Evolutionary conservation across 2,888 invertebrate species (phyloP), one percentile per base, ranked within the genome.

Genomic region (Drosophila subquinaria): DNA sequence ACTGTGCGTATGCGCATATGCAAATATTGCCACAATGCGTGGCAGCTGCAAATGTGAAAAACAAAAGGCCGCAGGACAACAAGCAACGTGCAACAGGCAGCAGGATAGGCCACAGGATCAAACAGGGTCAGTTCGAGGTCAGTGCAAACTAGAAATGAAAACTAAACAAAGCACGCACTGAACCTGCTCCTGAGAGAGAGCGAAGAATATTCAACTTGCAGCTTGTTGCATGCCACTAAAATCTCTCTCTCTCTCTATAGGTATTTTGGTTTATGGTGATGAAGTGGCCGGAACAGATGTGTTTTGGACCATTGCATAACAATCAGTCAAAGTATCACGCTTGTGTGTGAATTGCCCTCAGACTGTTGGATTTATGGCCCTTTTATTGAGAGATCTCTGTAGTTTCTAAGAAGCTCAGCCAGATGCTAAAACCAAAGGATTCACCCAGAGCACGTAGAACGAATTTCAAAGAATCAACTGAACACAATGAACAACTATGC

Each of bases 241-340:
- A 13, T 5, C 5, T 64, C 57, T 69, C 52, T 4, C 23, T 3
- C 20, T 20, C 20, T 13, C 23, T 13, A 43, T 73, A 67, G 23
- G 61, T 75, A 78, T 82, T 85, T 85, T 69, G 71, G 51, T 69
- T 74, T 72, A 62, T 65, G 64, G 36, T 56, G 61, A 68, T 67
- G 64, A 77, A 84, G 82, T 76, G 69, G 69, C 73, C 72, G 62
- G 65, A 81, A 77, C 83, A 84, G 87, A 83, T 84, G 83, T 70
- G 52, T 73, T 68, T 20, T 20, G 20, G 47, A 20, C 56, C 69
- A 80, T 82, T 83, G 73, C 80, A 75, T 65, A 75, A 86, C 57
- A 72, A 73, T 70, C 57, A 63, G 61, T 56, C 60, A 57, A 71
- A 67, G 72, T 69, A 72, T 85, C 80, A 71, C 86, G 79, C 71